These are phyloP conservation scores for Gymnoscopelus braueri DNA, from an alignment of 2,797 vertebrate genomes.

Conservation along the genomic window DNA sequence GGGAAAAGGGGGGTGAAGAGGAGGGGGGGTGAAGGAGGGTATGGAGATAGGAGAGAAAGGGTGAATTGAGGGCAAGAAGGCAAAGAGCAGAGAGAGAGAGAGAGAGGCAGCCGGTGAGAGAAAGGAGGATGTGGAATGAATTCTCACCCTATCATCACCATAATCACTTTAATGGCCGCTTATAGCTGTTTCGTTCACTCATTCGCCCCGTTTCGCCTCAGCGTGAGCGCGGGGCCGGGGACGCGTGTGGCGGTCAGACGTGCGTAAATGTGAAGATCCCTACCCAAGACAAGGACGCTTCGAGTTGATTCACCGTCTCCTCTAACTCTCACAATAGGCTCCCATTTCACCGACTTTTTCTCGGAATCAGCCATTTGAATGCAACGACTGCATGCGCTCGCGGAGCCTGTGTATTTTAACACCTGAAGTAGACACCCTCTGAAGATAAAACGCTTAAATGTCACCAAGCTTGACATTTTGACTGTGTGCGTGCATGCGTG, in stretches of 20 bases:
- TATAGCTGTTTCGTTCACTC: conserved; percentile 17
- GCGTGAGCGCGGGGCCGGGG: neutral
- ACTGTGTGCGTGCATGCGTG: conserved; percentile 58
- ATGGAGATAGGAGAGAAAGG: conserved; percentile 46
- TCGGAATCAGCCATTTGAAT: conserved; percentile 4
- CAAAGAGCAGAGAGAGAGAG: conserved; percentile 32
- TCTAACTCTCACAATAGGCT: neutral
- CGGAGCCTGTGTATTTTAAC: conserved; percentile 43
- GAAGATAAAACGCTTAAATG: conserved; percentile 82
- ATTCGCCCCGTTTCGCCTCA: conserved; percentile 56
- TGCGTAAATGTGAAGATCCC: neutral
- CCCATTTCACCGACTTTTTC: neutral
- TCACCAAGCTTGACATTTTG: conserved; percentile 83
- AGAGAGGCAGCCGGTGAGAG: neutral
- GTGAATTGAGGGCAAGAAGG: conserved; percentile 68
- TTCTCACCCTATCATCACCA: conserved; percentile 15
- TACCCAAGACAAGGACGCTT: neutral
- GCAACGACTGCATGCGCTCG: neutral
- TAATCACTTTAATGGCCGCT: conserved; percentile 20
- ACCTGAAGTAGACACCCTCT: conserved; percentile 53
- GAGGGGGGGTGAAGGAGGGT: conserved; percentile 18
- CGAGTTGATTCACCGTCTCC: neutral
- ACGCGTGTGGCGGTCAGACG: neutral
- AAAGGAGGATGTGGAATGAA: conserved; percentile 4
- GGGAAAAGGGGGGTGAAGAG: neutral